These are phyloP conservation scores for Neotoxoptera formosana DNA, from an alignment of 1,140 invertebrate genomes.

Conservation along the genomic window DNA sequence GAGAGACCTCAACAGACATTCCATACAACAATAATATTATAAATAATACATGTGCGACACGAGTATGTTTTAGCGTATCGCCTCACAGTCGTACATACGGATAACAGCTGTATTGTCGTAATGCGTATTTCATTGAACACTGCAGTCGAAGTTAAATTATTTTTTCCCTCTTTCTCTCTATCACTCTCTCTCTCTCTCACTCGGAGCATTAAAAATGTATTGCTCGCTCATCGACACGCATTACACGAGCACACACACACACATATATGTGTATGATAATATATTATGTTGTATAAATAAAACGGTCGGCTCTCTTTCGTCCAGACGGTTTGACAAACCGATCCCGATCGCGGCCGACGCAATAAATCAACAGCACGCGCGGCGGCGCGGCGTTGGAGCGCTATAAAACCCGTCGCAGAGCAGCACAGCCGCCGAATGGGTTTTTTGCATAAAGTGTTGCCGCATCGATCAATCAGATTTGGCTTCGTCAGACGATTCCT, in stretches of 20 bases:
- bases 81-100: not conserved
- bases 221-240: not conserved
- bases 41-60: not conserved
- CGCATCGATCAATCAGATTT: conserved; percentile 14
- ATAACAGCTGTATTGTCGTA: not conserved
- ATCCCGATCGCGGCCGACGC: not conserved
- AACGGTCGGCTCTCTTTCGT: not conserved
- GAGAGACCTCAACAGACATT: not conserved
- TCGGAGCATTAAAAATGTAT: not conserved
- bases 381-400: not conserved
- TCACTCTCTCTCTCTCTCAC: not conserved
- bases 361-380: not conserved
- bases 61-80: not conserved
- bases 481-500: not conserved
- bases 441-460: conserved; percentile 6
- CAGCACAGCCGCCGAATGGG: not conserved
- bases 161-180: not conserved
- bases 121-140: not conserved
- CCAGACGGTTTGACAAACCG: not conserved
- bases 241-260: not conserved
- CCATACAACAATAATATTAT: not conserved
- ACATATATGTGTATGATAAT: not conserved
- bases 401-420: not conserved
- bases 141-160: not conserved
- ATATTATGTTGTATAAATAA: not conserved